Base-by-base conservation (phyloP, 2,113 vertebrate genomes). In the Ellobius talpinus region DNA sequence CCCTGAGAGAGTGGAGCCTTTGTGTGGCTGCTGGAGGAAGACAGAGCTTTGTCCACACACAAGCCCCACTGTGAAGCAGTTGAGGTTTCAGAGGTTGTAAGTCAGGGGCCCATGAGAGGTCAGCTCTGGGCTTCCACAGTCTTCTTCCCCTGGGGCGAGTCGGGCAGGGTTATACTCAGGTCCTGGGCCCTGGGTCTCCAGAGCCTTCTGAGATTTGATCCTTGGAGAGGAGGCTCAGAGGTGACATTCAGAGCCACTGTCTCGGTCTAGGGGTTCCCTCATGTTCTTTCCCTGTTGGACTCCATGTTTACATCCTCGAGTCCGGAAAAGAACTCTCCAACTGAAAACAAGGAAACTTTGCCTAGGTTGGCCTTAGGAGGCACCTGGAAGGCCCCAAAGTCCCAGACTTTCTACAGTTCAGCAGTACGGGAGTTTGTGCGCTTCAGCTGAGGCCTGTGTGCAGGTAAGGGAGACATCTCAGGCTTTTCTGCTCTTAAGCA, bases 41-140 rank as follows among this genome's bases (percentile, higher is more conserved):
- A 70, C 61, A 70, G 42, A 93, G 68, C 70, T 58, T 36, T 85
- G 81, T 84, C 0, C 52, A 29, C 52, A 58, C 39, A 52, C 58
- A 96, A 90, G 92, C 73, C 86, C 72, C 0, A 2, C 63, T 78
- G 89, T 87, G 92, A 23, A 77, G 74, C 84, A 47, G 73, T 79
- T 79, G 61, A 26, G 74, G 29, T 85, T 52, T 52, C 61, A 65
- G 86, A 95, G 93, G 23, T 88, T 90, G 89, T 61, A 42, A 61
- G 39, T 82, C 74, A 36, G 76, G 86, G 79, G 88, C 45, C 70
- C 91, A 31, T 12, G 19, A 4, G 65, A 94, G 86, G 93, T 87
- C 93, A 73, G 65, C 79, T 66, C 68, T n/a, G 65, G 81, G 87
- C 70, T 47, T 55, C 76, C 42, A 23, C 65, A 24, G 4, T 8